Evolutionary conservation across 2,888 invertebrate genomes (phyloP).

Genomic region (Chelonus formosanus): DNA sequence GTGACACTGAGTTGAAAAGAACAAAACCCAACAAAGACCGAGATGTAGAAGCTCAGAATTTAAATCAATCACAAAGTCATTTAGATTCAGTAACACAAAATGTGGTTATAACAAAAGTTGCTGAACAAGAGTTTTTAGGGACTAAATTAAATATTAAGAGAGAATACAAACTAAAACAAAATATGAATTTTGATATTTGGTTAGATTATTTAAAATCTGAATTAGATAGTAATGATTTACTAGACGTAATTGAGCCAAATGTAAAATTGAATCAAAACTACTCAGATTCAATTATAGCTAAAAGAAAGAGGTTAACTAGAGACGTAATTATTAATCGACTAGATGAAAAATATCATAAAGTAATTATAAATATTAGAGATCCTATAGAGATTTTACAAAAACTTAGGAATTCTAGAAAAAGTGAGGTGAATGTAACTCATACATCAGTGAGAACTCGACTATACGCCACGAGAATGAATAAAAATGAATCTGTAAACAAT

Average conservation of each 20-base stretch:
- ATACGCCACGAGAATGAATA: slow-evolving; percentile 24
- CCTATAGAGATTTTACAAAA: background rate
- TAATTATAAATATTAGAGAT: too few relatives aligned
- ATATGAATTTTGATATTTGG: background rate
- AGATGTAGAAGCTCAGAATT: too few relatives aligned
- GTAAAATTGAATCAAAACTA: too few relatives aligned
- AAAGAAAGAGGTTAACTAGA: background rate
- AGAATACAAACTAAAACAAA: slow-evolving; percentile 2
- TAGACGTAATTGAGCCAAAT: background rate
- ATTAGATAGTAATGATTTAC: background rate
- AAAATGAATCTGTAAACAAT: background rate
- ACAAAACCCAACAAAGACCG: too few relatives aligned
- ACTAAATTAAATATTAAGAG: background rate
- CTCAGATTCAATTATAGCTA: background rate
- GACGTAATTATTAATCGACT: background rate
- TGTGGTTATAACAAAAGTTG: too few relatives aligned
- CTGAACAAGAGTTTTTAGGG: too few relatives aligned
- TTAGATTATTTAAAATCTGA: slow-evolving; percentile 8
- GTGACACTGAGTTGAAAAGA: too few relatives aligned
- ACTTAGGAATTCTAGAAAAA: background rate
- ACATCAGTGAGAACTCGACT: slow-evolving; percentile 36
- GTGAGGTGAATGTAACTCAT: slow-evolving; percentile 34
- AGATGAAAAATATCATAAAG: background rate
- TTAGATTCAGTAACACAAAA: too few relatives aligned
- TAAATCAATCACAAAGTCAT: too few relatives aligned